A percentile compares a stretch with the other conserved stretches of the same genome.
phyloP scores from a whole-genome alignment of 2,797 vertebrate species.

The Thalassophryne amazonica region DNA sequence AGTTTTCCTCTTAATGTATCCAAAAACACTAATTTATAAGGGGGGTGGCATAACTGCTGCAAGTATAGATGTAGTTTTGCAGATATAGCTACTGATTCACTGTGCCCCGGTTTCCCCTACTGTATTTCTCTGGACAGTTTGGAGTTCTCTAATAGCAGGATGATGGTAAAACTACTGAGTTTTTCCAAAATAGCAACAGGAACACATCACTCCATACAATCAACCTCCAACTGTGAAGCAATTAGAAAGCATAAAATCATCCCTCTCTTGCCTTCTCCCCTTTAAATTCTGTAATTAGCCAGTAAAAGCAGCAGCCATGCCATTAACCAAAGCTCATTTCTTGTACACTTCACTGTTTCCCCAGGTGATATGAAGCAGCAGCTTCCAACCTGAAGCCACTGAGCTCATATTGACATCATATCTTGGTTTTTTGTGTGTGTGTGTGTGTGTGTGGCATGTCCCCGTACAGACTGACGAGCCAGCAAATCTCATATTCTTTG shows the following conservation, averaged over 20 bases:
- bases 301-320: slow-evolving; percentile 57
- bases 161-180: slow-evolving; percentile 24
- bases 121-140: slow-evolving; percentile 6
- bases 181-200: slow-evolving; percentile 48
- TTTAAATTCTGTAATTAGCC: slow-evolving; percentile 54
- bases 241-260: slow-evolving; percentile 1
- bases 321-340: slow-evolving; percentile 48
- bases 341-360: slow-evolving; percentile 35
- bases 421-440: slow-evolving; percentile 39
- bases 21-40: no score
- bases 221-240: slow-evolving; percentile 17
- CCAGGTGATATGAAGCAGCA: slow-evolving; percentile 21
- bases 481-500: slow-evolving; percentile 5
- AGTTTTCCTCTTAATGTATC: no score
- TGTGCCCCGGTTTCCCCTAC: no score
- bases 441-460: slow-evolving; percentile 4
- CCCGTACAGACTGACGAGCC: slow-evolving; percentile 7
- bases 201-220: slow-evolving; percentile 23
- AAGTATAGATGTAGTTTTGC: no score
- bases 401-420: slow-evolving; percentile 19
- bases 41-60: no score
- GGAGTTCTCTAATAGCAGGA: slow-evolving; percentile 22
- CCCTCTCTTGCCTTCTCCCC: slow-evolving; percentile 12
- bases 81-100: no score
- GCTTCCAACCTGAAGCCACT: slow-evolving; percentile 16